Percentiles rank a stretch among this genome's conserved stretches.
phyloP scores from a whole-genome alignment of 2,113 vertebrate species.

The Ia io region DNA sequence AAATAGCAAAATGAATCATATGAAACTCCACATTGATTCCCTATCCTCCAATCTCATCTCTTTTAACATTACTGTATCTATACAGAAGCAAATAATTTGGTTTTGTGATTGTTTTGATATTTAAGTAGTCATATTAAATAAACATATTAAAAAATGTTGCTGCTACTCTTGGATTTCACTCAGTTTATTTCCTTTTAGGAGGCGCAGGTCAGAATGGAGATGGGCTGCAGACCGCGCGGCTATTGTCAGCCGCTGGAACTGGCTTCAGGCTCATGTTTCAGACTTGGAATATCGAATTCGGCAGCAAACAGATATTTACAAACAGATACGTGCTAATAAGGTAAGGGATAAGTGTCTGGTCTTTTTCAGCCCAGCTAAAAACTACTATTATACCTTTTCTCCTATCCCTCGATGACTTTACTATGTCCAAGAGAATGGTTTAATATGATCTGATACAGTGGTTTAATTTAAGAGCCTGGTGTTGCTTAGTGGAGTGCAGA shows the following conservation, averaged over 20 bases:
- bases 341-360: slow-evolving; percentile 78
- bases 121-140: background rate
- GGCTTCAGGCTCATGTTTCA: slow-evolving; percentile 98
- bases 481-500: background rate
- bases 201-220: slow-evolving; percentile 94
- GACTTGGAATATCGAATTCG: slow-evolving; percentile 99
- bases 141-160: background rate
- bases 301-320: slow-evolving; percentile 98
- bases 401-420: background rate
- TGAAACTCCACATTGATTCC: background rate
- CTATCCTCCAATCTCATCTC: background rate
- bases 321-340: slow-evolving; percentile 96
- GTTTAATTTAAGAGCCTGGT: slow-evolving; percentile 51
- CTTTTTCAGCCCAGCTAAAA: slow-evolving; percentile 46
- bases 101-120: background rate
- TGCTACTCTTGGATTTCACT: slow-evolving; percentile 59
- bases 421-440: slow-evolving; percentile 46
- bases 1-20: background rate
- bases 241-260: slow-evolving; percentile 99
- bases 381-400: background rate
- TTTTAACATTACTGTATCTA: background rate
- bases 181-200: slow-evolving; percentile 82
- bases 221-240: slow-evolving; percentile 95
- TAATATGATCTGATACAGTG: slow-evolving; percentile 8
- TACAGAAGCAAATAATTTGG: background rate